Base-by-base conservation (phyloP, 2,888 invertebrate species). In the Dynastes hyllus region DNA sequence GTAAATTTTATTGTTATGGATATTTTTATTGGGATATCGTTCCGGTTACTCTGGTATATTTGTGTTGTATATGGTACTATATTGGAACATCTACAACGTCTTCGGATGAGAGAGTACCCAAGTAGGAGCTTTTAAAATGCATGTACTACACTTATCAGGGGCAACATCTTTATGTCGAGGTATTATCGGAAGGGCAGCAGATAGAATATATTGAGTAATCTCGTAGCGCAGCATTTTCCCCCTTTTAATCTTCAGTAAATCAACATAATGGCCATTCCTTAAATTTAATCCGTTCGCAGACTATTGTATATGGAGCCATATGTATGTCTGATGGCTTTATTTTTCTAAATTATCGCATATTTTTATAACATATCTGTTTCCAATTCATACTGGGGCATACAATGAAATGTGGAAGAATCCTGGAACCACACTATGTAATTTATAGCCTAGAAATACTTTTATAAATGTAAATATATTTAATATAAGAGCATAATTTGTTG, bases 1-100 rank as follows among this genome's bases (percentile, higher is more conserved):
- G 79, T 69, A 69, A 76, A 79, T 79, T 76, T 76, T 76, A 76
- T 76, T 76, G 61, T 76, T 76, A 79, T 76, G 66, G 77, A 67
- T 77, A 77, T 69, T 67, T 77, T 75, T 75, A 75, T 75, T 75
- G 29, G 73, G 37, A 16, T 58, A 55, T 16, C 66, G 66, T 16
- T 67, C 45, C 45, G 22, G 16, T 45, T 67, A 22, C 16, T 16
- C 40, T n/a, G 40, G 45, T n/a, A 45, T 67, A 67, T 67, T 45
- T 67, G 22, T 67, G 66, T 45, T 58, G 45, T 45, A 58, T 58
- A 55, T 55, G 55, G 55, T 55, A 55, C 55, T 55, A 55, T 22
- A 45, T n/a, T 45, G 16, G n/a, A 67, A 22, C 32, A 37, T 65
- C 29, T 65, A 13, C 61, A 53, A 11, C 55, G 55, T 58, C 55